Evolutionary conservation across 2,113 vertebrate species (phyloP), one percentile per base, ranked within the genome.

Genomic region (Oncorhynchus tshawytscha): DNA sequence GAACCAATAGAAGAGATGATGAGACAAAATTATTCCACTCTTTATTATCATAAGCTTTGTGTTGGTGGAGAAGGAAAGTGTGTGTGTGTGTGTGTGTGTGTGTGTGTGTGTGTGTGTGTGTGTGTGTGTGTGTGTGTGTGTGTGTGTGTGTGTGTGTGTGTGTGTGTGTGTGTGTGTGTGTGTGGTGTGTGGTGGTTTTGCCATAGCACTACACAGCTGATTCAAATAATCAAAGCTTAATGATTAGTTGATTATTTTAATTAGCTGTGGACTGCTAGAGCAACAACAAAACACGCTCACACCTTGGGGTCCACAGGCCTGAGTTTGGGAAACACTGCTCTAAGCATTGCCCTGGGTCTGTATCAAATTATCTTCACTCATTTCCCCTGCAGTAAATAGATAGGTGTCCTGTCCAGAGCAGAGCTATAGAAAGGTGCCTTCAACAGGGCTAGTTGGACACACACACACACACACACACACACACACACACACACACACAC

Each of bases 1-100:
- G 39, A 9, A 45, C 67, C 74, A 84, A 75, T 11, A 1, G 12
- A 27, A 67, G 70, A 16, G 70, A 69, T 69, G 73, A 48, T 77
- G 65, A 51, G 76, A 9, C 22, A 39, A 60, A 15, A 49, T 16
- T 59, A 29, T 45, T 74, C 69, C 73, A 76, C 39, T 67, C 71
- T 80, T 68, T 76, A 64, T 25, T 24, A 64, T 64, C 60, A 64
- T 22, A 8, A 64, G 60, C 5, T 25, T 2, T 8, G 60, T n/a
- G 60, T 64, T 25, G 22, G 5, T 25, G 16, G 25, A 12, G 3
- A 12, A 15, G n/a, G 25, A 12, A 13, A 27, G 11, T 66, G 64
- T 66, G 64, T 16, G 62, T 64, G 62, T 24, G 22, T 22, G 2
- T 9, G 16, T 64, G 6, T 11, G 60, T 64, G 60, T 64, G n/a